Evolutionary conservation across 2,888 invertebrate genomes (phyloP), one percentile per base, ranked within the genome.

Genomic region (Spilarctia lutea): DNA sequence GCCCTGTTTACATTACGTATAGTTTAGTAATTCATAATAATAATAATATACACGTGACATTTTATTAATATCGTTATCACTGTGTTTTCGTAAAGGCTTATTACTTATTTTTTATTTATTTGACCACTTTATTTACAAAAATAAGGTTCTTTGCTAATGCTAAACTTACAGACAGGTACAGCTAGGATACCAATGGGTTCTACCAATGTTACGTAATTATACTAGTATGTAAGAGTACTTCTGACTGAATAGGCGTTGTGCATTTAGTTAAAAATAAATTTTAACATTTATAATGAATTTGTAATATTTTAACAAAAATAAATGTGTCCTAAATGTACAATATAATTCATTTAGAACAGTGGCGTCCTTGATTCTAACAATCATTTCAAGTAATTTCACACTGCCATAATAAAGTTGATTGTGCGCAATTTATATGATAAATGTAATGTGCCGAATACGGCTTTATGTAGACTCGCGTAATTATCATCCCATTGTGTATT

Each of bases 351-450:
- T 52, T 60, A 20, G 24, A 35, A 42, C 18, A 60, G 71, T 30
- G 45, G 48, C 68, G 68, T 39, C 63, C 73, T 68, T 73, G 68
- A 68, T 68, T 68, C 68, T 45, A 65, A 73, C 73, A 73, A 73
- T 45, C 63, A 73, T 73, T 63, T 68, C 68, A 68, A 73, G 73
- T 73, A 73, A 73, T 73, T 73, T 73, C 68, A 73, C 73, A 68
- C 68, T 68, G 68, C 48, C 68, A 35, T 73, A 73, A 73, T 68
- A 73, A 73, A 68, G 68, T 63, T 73, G 73, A 73, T 73, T 73
- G 73, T 73, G 42, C 68, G 63, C 66, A 73, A 68, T 73, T 73
- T 68, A 68, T 60, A 73, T 73, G 73, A 73, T 73, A 73, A 73
- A 73, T 73, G 73, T 73, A 73, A 73, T 73, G 73, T 39, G 35